Conservation (phyloP, 2,888 invertebrate species). For the Noctua janthina region DNA sequence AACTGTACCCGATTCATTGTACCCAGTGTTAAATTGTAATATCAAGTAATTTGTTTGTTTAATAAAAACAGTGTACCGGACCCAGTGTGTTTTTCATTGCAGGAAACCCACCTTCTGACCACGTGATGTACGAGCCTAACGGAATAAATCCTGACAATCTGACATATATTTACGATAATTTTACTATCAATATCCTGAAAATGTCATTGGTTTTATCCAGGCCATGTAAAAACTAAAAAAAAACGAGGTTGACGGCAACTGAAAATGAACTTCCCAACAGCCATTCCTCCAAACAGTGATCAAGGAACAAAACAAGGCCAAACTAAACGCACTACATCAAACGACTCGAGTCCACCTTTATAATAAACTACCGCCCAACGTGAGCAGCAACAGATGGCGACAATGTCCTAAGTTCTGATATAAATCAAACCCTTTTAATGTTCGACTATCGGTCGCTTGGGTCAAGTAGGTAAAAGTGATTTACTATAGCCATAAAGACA, state of each 20-base stretch:
- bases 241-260: background rate
- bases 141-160: too few relatives aligned
- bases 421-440: conserved; percentile 90
- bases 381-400: conserved; percentile 86
- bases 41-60: too few relatives aligned
- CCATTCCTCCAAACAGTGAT: conserved; percentile 61
- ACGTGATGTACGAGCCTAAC: too few relatives aligned
- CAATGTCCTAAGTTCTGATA: conserved; percentile 87
- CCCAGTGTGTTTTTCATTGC: too few relatives aligned
- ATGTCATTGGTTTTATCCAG: background rate
- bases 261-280: conserved; percentile 28
- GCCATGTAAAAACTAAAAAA: background rate
- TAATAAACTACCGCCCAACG: conserved; percentile 83
- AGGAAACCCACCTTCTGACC: too few relatives aligned
- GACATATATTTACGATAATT: background rate
- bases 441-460: conserved; percentile 84
- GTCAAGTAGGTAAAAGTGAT: conserved; percentile 88
- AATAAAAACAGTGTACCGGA: too few relatives aligned
- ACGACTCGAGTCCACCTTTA: conserved; percentile 80
- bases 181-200: background rate
- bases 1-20: too few relatives aligned
- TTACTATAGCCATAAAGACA: conserved; percentile 86
- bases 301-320: conserved; percentile 56
- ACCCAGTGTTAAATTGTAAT: too few relatives aligned
- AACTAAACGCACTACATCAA: conserved; percentile 71